These are phyloP conservation scores for Merluccius polli DNA, from an alignment of 2,797 vertebrate genomes.

Conservation along the genomic window DNA sequence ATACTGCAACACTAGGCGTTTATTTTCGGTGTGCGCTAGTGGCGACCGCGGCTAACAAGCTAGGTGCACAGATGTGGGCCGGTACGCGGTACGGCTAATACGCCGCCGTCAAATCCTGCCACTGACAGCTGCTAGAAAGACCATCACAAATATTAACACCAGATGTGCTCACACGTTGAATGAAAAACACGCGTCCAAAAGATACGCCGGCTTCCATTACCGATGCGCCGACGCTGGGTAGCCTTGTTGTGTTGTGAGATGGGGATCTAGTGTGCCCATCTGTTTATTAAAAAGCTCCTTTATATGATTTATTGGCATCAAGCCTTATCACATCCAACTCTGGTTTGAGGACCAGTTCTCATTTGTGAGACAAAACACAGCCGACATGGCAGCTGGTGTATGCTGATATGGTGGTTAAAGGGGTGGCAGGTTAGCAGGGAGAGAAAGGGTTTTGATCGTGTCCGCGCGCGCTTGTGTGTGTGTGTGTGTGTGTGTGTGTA, in stretches of 20 bases:
- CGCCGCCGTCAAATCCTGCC: constrained; percentile 52
- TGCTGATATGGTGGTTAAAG: constrained; percentile 47
- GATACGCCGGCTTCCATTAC: constrained; percentile 41
- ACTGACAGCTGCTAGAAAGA: constrained; percentile 67
- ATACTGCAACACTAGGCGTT: neutral
- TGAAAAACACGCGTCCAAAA: too few relatives aligned
- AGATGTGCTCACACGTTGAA: constrained; percentile 59
- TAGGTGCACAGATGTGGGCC: constrained; percentile 61
- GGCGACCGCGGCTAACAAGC: constrained; percentile 56
- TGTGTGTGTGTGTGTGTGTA: constrained; percentile 17
- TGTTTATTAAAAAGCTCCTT: constrained; percentile 39
- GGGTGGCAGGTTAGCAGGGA: constrained; percentile 26
- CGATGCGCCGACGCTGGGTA: constrained; percentile 45
- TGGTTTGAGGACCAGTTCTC: constrained; percentile 35
- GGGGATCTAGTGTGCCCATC: constrained; percentile 46
- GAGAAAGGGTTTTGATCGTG: constrained; percentile 11
- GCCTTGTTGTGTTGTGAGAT: constrained; percentile 36
- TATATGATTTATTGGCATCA: constrained; percentile 39
- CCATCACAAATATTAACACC: constrained; percentile 62
- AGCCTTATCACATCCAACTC: constrained; percentile 32
- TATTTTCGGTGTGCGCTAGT: constrained; percentile 31
- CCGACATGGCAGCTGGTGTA: constrained; percentile 42
- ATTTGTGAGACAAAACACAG: constrained; percentile 48
- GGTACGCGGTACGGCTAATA: constrained; percentile 60
- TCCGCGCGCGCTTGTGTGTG: constrained; percentile 34